Evolutionary conservation across 2,797 vertebrate species (phyloP).

Genomic region (Trichosurus vulpecula): DNA sequence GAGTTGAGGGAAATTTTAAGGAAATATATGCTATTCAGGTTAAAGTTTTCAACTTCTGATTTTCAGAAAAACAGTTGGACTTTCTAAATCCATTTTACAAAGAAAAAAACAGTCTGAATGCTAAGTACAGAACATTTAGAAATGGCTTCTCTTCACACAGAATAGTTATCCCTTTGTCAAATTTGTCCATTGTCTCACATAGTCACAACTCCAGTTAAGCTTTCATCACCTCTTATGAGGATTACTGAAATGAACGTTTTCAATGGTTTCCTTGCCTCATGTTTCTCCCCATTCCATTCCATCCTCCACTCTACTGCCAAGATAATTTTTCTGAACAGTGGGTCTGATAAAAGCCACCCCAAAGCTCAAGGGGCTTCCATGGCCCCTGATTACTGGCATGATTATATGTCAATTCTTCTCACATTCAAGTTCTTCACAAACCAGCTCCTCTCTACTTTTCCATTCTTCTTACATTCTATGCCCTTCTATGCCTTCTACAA

Average conservation of each 20-base stretch:
- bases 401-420: not conserved
- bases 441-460: no score
- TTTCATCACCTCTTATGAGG: not conserved
- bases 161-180: not conserved
- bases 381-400: not conserved
- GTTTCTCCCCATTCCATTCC: not conserved
- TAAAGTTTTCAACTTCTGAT: conserved; percentile 35
- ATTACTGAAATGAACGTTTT: not conserved
- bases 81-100: conserved; percentile 36
- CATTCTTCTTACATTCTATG: not conserved
- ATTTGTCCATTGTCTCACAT: not conserved
- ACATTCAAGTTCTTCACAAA: not conserved
- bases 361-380: not conserved
- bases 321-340: not conserved
- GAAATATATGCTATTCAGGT: conserved; percentile 9
- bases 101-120: conserved; percentile 1
- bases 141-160: not conserved
- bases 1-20: not conserved
- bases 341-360: not conserved
- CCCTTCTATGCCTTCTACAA: not conserved
- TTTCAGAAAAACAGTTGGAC: not conserved
- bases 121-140: conserved; percentile 8
- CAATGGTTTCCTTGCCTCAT: not conserved
- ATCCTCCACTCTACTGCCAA: not conserved
- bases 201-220: not conserved